Conservation (phyloP, 1,140 invertebrate species). For the Sipha flava region DNA sequence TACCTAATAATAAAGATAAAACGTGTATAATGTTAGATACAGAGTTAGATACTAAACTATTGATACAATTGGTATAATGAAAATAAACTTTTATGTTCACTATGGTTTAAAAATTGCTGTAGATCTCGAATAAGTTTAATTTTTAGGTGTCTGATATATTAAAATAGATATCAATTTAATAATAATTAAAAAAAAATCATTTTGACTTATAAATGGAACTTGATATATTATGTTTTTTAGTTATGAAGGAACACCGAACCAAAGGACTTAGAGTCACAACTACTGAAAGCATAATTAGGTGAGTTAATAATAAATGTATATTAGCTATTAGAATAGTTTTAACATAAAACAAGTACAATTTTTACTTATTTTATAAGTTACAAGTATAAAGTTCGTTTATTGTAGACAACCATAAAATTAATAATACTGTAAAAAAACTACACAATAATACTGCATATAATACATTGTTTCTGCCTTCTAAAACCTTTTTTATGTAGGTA, state of each 20-base stretch:
- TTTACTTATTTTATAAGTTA: too few species aligned
- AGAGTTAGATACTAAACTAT: neutral
- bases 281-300: slow-evolving; percentile 31
- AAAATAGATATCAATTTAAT: neutral
- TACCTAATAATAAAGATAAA: slow-evolving; percentile 18
- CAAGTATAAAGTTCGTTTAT: too few species aligned
- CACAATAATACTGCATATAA: too few species aligned
- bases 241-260: slow-evolving; percentile 34
- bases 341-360: too few species aligned
- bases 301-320: neutral
- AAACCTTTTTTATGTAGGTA: too few species aligned
- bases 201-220: too few species aligned
- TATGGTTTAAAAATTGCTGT: neutral
- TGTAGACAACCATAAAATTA: too few species aligned
- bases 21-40: neutral
- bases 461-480: too few species aligned
- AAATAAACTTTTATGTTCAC: neutral
- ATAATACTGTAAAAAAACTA: too few species aligned
- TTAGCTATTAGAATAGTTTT: too few species aligned
- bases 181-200: too few species aligned
- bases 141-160: too few species aligned
- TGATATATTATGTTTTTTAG: neutral
- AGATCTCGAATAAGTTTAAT: neutral
- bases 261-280: slow-evolving; percentile 33
- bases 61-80: neutral